Evolutionary conservation across 1,140 invertebrate species (phyloP), one percentile per base, ranked within the genome.

Genomic region (Periplaneta americana): DNA sequence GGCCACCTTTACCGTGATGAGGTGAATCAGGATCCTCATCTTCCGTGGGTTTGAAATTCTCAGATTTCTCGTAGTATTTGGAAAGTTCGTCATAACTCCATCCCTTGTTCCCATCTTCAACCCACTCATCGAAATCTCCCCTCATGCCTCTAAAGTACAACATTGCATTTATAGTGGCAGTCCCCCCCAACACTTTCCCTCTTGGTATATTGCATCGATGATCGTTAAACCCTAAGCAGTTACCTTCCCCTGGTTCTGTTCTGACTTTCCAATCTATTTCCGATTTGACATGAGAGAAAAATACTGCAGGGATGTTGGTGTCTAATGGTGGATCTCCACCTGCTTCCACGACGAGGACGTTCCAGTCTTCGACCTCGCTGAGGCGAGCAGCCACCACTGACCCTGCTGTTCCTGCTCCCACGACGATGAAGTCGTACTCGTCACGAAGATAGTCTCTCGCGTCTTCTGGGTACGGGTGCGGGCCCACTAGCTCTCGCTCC

Each of bases 341-440:
- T 28, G 88, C 88, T 84, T 91, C 90, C 35, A 91, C 22, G n/a
- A 90, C 79, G 22, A 90, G 84, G 18, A 90, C 87, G 17, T 84
- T 86, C 82, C 85, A 85, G 74, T 39, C 28, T 34, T 18, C 22
- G 13, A 48, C 66, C 79, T 66, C 79, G 37, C 34, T 32, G 37
- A 80, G 32, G 11, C 79, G 13, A 4, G n/a, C n/a, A 13, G 79
- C 79, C 34, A 74, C 39, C 10, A 74, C 79, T 11, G 31, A 92
- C 2, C 95, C 95, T 2, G 94, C 93, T 0, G 93, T 93, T 22
- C 95, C 94, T 13, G 93, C 94, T 0, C 95, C 95, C 15, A 96
- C 90, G 0, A 93, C 88, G 31, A 93, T 90, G 82, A 93, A 93
- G 85, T 93, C 92, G 78, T 91, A 93, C 79, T 89, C 86, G 3